Conservation (phyloP, 2,113 vertebrate genomes). For the Mustela lutreola region DNA sequence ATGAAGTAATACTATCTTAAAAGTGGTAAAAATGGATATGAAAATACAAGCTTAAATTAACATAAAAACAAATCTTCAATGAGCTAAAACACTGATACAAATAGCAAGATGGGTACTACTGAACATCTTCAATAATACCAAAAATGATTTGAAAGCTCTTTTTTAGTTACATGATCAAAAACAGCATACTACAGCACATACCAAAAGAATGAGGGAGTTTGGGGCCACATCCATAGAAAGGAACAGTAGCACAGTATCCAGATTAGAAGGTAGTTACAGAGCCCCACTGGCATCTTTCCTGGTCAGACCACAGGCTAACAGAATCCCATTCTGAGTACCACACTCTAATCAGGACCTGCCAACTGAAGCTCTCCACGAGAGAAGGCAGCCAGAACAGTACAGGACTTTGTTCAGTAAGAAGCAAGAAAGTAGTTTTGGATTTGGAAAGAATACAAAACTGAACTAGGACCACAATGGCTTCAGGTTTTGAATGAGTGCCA, state of each 20-base stretch:
- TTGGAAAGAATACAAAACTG: background rate
- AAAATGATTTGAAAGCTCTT: background rate
- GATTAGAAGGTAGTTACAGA: background rate
- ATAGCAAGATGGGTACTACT: background rate
- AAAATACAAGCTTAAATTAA: conserved; percentile 61
- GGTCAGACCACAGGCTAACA: background rate
- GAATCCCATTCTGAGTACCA: background rate
- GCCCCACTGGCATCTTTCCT: background rate
- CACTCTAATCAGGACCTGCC: background rate
- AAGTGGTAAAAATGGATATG: background rate
- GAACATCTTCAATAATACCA: background rate
- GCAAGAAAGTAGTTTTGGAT: background rate
- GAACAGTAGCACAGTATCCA: background rate
- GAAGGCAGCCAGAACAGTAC: background rate
- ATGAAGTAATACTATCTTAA: conserved; percentile 45
- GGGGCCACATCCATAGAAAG: background rate
- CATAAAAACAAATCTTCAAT: conserved; percentile 5
- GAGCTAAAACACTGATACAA: conserved; percentile 42
- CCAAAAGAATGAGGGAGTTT: background rate
- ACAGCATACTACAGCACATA: background rate
- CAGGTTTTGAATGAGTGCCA: background rate
- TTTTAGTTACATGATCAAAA: conserved; percentile 14
- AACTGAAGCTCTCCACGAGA: background rate
- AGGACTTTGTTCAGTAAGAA: background rate
- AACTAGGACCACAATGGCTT: background rate